Evolutionary conservation across 2,797 vertebrate genomes (phyloP), one percentile per base, ranked within the genome.

Genomic region (Leptodactylus fallax): DNA sequence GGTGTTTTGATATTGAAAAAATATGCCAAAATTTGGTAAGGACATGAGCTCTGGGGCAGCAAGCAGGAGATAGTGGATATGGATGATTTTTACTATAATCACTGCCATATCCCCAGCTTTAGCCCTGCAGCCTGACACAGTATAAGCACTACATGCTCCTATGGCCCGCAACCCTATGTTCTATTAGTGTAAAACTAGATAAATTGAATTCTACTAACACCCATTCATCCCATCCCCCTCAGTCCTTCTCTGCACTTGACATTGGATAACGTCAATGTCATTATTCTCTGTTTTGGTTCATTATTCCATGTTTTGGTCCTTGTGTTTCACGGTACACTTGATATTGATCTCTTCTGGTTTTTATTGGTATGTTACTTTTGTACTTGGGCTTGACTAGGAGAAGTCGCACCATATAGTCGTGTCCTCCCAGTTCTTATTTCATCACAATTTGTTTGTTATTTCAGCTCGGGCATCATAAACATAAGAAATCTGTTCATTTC

Each of bases 401-500:
- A 23, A 23, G 11, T 77, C 9, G 25, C 25, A 60, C 7, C 12
- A 21, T 80, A 61, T 8, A 13, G 27, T 55, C 17, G 12, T 13
- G 61, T 61, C 19, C 12, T 21, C 1, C n/a, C 79, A 80, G 36
- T 47, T 61, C 13, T 56, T 45, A 80, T 61, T 8, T 12, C 56
- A 63, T 11, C n/a, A 61, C 61, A 47, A 36, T 60, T n/a, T 80
- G 53, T 80, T 79, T 61, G 36, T n/a, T 80, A 11, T 80, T 47
- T 21, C 56, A 27, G 6, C 56, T 80, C n/a, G 27, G 19, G 56
- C 79, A 61, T 63, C 61, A 12, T 61, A 47, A 80, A 12, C 58
- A 80, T 80, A 80, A 61, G 58, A 61, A 80, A 80, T 80, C 27
- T 63, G 79, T 49, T 80, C 27, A 80, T 80, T 80, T n/a, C 56